Base-by-base conservation (phyloP, 1,140 invertebrate species). In the Drosophila kurseongensis region DNA sequence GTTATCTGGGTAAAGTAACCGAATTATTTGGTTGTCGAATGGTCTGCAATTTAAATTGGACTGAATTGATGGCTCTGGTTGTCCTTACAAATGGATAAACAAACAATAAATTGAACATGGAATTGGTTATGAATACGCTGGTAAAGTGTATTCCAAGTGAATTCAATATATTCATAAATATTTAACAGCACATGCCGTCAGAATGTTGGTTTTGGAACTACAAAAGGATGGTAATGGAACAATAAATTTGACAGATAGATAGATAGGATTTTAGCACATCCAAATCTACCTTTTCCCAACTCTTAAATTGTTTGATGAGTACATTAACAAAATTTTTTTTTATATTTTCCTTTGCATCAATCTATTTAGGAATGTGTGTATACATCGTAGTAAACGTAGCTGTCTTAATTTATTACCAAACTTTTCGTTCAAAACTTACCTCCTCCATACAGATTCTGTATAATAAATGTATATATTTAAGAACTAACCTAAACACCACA, bases 11-110 rank as follows among this genome's bases (percentile, higher is more conserved):
- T n/a, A 66, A 45, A 48, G 73, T 75, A 75, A 75, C 41, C 61
- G 54, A 75, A 75, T 75, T 75, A 75, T 75, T 75, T 9, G 48
- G 47, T 56, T 75, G 54, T 27, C 44, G 40, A 45, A 40, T 52
- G 68, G 47, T 13, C 32, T 73, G 71, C 45, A 52, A 58, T 66
- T 66, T 47, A 63, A 58, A 45, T 73, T 9, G 47, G 16, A 23
- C 27, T 12, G 23, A 38, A 52, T 47, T 59, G 35, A 52, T 72
- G 55, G 41, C 32, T 18, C 47, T 47, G 41, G 36, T 29, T 32
- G 32, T 40, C 23, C 16, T n/a, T 42, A 12, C 59, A 45, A 72
- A 69, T 58, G 68, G 42, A 55, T 14, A 56, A 69, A 56, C 42
- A 71, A 71, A 68, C 47, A 68, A 68, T 52, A 65, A 68, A 50